phyloP scores from a whole-genome alignment of 2,888 invertebrate species.

The Barypeithes pellucidus region DNA sequence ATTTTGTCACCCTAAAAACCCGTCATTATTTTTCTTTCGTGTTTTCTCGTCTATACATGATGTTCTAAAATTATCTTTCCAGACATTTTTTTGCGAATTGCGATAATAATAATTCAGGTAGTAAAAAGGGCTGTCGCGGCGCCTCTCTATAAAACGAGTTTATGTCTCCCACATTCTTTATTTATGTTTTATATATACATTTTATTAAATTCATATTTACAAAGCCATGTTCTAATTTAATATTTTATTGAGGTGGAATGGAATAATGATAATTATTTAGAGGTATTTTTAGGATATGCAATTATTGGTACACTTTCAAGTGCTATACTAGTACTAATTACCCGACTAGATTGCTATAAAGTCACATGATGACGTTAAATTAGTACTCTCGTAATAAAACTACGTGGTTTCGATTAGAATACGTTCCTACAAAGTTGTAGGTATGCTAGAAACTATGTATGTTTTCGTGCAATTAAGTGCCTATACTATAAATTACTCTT shows the following conservation, averaged over 20 bases:
- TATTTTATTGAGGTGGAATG: no score
- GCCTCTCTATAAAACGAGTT: neutral
- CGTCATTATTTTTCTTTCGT: slow-evolving; percentile 1
- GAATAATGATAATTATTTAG: no score
- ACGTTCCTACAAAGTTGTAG: no score
- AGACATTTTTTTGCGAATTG: neutral
- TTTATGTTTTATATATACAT: neutral
- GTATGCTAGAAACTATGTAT: neutral
- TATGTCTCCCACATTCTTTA: neutral
- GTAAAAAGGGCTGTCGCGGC: neutral
- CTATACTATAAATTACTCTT: slow-evolving; percentile 32
- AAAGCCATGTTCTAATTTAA: no score
- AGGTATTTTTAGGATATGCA: no score
- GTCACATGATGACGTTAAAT: no score
- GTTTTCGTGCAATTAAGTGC: slow-evolving; percentile 36
- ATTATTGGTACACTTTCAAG: no score
- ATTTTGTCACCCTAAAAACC: neutral
- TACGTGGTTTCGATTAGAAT: no score
- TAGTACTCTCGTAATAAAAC: no score
- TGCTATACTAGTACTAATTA: no score
- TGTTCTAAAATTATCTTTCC: slow-evolving; percentile 6
- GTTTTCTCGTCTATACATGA: neutral
- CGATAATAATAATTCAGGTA: neutral
- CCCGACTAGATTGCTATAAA: no score
- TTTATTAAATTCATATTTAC: neutral